Conservation (phyloP, 2,113 vertebrate genomes). For the Thunnus thynnus region DNA sequence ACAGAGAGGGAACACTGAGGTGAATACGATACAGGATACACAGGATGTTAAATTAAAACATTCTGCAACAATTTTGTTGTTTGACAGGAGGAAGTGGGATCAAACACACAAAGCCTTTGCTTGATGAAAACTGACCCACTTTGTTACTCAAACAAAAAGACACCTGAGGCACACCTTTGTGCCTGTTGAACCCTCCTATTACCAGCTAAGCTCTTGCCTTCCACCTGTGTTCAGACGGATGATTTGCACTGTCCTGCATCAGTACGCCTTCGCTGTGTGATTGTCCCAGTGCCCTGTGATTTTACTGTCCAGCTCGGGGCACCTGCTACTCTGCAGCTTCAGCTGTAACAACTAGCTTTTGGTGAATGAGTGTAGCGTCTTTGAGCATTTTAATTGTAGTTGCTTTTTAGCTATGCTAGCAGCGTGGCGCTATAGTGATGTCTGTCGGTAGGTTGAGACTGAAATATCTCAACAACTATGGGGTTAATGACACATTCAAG, state of each 20-base stretch:
- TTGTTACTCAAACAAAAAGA: constrained; percentile 59
- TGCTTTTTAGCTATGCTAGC: background rate
- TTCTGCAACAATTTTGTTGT: constrained; percentile 35
- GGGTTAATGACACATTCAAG: no score
- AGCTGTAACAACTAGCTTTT: constrained; percentile 12
- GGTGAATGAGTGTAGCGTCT: background rate
- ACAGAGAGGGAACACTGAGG: constrained; percentile 15
- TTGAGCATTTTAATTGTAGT: constrained; percentile 18
- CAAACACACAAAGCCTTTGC: constrained; percentile 38
- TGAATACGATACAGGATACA: constrained; percentile 8
- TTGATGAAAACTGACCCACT: constrained; percentile 51
- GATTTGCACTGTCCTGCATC: constrained; percentile 50
- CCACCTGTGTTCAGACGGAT: constrained; percentile 61
- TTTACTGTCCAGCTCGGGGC: constrained; percentile 33
- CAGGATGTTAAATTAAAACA: constrained; percentile 45
- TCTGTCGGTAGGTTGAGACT: no score
- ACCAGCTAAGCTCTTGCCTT: constrained; percentile 56
- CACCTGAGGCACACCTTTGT: constrained; percentile 60
- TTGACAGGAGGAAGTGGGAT: constrained; percentile 41
- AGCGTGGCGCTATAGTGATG: no score
- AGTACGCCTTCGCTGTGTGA: background rate
- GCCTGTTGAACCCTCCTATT: constrained; percentile 62
- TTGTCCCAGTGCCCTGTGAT: constrained; percentile 40
- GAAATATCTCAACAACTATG: no score
- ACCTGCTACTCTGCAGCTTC: constrained; percentile 45